phyloP scores from a whole-genome alignment of 2,113 vertebrate species.

The Rhea americana region DNA sequence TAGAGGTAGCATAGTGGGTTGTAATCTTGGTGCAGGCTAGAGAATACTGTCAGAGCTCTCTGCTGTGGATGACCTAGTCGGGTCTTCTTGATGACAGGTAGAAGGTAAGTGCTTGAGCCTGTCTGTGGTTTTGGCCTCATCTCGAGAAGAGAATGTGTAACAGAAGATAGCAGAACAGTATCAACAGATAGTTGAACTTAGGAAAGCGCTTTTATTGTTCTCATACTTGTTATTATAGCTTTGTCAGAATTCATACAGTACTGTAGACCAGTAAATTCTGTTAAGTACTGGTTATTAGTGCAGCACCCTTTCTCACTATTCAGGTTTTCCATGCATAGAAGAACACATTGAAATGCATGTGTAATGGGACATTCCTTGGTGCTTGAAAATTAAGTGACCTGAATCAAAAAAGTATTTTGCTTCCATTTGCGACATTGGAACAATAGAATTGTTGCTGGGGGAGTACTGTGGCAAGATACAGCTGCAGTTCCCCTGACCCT shows the following conservation, averaged over 20 bases:
- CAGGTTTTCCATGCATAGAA: constrained; percentile 19
- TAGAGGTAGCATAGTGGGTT: neutral
- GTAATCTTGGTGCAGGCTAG: neutral
- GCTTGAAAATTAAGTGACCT: constrained; percentile 32
- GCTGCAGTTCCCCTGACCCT: neutral
- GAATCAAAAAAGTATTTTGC: constrained; percentile 6
- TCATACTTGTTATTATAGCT: neutral
- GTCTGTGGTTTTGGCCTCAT: neutral
- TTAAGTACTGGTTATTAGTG: constrained; percentile 2
- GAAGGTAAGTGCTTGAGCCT: neutral
- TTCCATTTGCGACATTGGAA: neutral
- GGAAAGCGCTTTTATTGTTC: neutral
- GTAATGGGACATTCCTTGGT: constrained; percentile 1
- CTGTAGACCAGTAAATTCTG: neutral
- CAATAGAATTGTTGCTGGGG: neutral
- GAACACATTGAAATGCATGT: neutral
- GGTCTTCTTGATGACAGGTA: neutral
- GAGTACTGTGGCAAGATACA: neutral
- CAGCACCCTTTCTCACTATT: neutral
- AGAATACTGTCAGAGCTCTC: neutral
- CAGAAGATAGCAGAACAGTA: neutral
- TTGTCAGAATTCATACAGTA: neutral
- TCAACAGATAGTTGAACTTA: neutral
- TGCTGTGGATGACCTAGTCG: neutral
- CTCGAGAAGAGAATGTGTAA: neutral